A percentile compares a stretch with the other conserved stretches of the same genome.
Conservation (phyloP, 2,113 vertebrate genomes). For the Eira barbara region DNA sequence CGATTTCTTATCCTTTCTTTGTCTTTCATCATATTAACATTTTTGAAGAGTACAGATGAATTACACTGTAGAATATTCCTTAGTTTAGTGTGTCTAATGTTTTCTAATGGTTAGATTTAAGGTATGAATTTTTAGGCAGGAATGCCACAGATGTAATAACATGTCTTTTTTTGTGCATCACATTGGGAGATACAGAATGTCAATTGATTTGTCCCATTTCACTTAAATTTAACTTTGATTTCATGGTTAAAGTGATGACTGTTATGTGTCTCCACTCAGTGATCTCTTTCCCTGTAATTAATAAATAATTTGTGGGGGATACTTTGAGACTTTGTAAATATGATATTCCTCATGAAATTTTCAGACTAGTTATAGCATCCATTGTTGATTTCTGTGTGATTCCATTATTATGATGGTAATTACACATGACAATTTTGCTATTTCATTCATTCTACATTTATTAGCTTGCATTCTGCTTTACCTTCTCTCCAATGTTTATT, state of each 20-base stretch:
- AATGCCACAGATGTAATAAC: not conserved
- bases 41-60: not conserved
- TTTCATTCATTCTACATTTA: not conserved
- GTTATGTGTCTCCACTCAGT: not conserved
- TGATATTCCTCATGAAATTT: not conserved
- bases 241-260: not conserved
- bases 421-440: not conserved
- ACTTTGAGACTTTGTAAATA: not conserved
- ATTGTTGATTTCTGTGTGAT: not conserved
- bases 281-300: not conserved
- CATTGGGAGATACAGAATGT: not conserved
- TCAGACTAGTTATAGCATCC: not conserved
- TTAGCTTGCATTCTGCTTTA: not conserved
- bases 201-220: not conserved
- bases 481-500: not conserved
- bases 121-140: not conserved
- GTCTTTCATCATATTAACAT: not conserved
- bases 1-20: not conserved
- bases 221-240: not conserved
- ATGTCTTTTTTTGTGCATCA: not conserved
- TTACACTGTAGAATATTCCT: not conserved
- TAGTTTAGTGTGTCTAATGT: not conserved
- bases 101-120: slow-evolving; percentile 7
- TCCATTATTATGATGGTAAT: not conserved
- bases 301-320: not conserved